Conservation (phyloP, 2,113 vertebrate genomes). For the Antennarius striatus region DNA sequence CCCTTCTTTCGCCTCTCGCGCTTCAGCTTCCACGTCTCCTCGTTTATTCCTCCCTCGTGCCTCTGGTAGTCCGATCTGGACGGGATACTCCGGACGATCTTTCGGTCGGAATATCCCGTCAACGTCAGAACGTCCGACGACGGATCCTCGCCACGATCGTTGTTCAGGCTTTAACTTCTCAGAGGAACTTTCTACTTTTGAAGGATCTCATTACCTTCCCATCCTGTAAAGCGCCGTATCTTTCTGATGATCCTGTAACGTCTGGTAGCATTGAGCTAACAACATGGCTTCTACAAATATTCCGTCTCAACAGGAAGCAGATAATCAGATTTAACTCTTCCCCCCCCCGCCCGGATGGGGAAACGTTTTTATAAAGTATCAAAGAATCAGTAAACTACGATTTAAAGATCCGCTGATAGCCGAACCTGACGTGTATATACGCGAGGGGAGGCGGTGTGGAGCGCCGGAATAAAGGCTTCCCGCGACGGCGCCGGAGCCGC, state of each 20-base stretch:
- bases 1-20: not conserved
- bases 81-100: constrained; percentile 50
- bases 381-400: not conserved
- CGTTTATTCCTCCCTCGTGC: constrained; percentile 4
- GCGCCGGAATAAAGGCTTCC: too few relatives aligned
- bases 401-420: not conserved
- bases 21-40: not conserved
- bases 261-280: constrained; percentile 6
- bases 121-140: constrained; percentile 7
- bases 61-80: constrained; percentile 26
- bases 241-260: not conserved
- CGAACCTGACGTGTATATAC: not conserved
- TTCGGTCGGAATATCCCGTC: constrained; percentile 39
- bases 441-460: too few relatives aligned
- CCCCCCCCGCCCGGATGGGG: not conserved
- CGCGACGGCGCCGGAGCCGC: too few relatives aligned
- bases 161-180: too few relatives aligned
- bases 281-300: not conserved
- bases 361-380: not conserved
- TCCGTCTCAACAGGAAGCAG: not conserved
- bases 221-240: too few relatives aligned
- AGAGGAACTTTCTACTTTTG: too few relatives aligned
- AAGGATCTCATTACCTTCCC: too few relatives aligned
- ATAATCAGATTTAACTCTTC: not conserved
- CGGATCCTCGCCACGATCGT: too few relatives aligned